phyloP scores from a whole-genome alignment of 2,888 invertebrate genomes.

The Acanthosoma haemorrhoidale region DNA sequence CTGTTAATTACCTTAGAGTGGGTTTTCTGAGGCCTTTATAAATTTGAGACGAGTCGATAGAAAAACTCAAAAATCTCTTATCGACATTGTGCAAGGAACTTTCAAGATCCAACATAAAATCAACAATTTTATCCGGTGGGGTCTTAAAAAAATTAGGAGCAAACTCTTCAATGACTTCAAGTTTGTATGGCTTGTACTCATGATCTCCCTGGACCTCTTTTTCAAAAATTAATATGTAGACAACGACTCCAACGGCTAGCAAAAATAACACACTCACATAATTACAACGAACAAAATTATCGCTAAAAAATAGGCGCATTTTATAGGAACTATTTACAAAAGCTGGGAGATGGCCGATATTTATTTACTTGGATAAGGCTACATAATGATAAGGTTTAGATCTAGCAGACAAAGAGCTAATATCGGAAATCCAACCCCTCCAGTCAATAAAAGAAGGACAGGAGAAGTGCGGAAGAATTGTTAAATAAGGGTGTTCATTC shows the following conservation, averaged over 20 bases:
- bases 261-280: constrained; percentile 12
- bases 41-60: constrained; percentile 36
- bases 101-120: constrained; percentile 13
- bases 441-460: no score
- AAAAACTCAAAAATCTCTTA: constrained; percentile 37
- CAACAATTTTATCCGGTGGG: constrained; percentile 28
- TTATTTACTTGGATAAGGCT: neutral
- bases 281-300: constrained; percentile 7
- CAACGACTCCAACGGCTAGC: constrained; percentile 1
- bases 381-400: neutral
- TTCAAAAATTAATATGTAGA: constrained; percentile 19
- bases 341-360: neutral
- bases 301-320: constrained; percentile 1
- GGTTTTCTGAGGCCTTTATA: constrained; percentile 34
- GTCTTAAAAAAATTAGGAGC: constrained; percentile 16
- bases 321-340: neutral
- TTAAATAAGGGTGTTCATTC: no score
- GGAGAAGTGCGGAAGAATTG: no score
- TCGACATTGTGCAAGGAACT: constrained; percentile 17
- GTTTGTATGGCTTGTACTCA: neutral
- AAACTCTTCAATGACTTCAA: neutral
- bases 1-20: constrained; percentile 35
- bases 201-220: constrained; percentile 7
- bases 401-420: neutral
- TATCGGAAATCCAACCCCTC: neutral